Percentiles rank a stretch among this genome's conserved stretches.
Conservation (phyloP, 2,797 vertebrate genomes). For the Rhyacichthys aspro region DNA sequence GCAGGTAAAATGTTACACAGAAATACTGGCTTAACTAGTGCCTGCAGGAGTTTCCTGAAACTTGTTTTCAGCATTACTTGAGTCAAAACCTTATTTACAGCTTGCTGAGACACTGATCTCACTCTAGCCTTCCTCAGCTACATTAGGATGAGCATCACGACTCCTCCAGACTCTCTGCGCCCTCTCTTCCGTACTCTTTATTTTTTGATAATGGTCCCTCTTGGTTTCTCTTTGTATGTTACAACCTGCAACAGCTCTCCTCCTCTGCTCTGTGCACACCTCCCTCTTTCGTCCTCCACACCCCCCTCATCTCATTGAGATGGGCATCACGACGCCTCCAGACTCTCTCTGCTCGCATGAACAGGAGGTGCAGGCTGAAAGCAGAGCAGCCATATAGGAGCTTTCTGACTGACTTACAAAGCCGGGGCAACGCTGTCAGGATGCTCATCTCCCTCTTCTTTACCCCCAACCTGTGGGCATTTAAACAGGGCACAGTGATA, state of each 20-base stretch:
- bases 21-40: background rate
- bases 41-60: background rate
- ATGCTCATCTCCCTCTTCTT: conserved; percentile 30
- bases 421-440: conserved; percentile 23
- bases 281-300: conserved; percentile 36
- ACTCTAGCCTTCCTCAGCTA: background rate
- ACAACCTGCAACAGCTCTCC: conserved; percentile 45
- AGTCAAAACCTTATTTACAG: conserved; percentile 4
- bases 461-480: conserved; percentile 36
- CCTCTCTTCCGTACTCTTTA: background rate
- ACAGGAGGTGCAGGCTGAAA: conserved; percentile 63
- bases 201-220: conserved; percentile 28
- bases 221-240: conserved; percentile 31
- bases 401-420: conserved; percentile 28
- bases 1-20: background rate
- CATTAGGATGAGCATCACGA: conserved; percentile 60
- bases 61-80: background rate
- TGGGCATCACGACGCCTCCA: conserved; percentile 72
- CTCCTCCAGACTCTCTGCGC: conserved; percentile 22
- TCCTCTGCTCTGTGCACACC: conserved; percentile 35
- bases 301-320: conserved; percentile 62
- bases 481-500: conserved; percentile 17
- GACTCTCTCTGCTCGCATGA: conserved; percentile 72
- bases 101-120: background rate
- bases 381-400: conserved; percentile 47